These are phyloP conservation scores for Ochropleura plecta DNA, from an alignment of 2,888 invertebrate species.

Conservation along the genomic window DNA sequence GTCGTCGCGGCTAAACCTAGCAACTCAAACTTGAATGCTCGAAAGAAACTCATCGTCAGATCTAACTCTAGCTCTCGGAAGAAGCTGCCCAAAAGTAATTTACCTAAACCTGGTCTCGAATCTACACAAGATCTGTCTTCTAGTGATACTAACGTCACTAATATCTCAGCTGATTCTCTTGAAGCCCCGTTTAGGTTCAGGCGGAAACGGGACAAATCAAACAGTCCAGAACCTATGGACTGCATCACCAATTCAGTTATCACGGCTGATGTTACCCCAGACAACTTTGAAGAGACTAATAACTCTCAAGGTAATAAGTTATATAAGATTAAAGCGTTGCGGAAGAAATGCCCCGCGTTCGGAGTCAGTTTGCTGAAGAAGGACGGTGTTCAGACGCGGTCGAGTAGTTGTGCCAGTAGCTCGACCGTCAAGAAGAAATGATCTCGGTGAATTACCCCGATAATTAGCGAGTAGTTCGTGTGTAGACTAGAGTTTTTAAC, in stretches of 20 bases:
- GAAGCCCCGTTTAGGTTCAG: conserved; percentile 86
- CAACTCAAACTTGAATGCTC: conserved; percentile 72
- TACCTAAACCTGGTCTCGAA: conserved; percentile 79
- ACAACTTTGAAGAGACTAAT: conserved; percentile 85
- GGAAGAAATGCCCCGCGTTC: conserved; percentile 86
- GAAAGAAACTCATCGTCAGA: conserved; percentile 86
- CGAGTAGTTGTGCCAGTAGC: conserved; percentile 84
- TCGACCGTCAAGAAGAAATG: conserved; percentile 89
- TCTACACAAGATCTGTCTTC: conserved; percentile 86
- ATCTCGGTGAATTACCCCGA: conserved; percentile 75
- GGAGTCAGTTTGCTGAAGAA: conserved; percentile 85
- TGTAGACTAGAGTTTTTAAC: conserved; percentile 60
- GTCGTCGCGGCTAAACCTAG: conserved; percentile 73
- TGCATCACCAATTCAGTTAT: conserved; percentile 83
- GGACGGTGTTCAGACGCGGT: conserved; percentile 86
- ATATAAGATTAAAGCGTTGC: conserved; percentile 87
- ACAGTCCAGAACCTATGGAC: conserved; percentile 88
- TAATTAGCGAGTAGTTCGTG: conserved; percentile 65
- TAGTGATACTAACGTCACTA: conserved; percentile 88
- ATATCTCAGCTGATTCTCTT: conserved; percentile 86
- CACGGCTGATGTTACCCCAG: conserved; percentile 85
- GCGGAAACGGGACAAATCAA: conserved; percentile 86
- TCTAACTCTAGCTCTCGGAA: conserved; percentile 86
- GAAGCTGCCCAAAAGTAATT: conserved; percentile 82
- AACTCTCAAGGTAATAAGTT: conserved; percentile 89